Conservation (phyloP, 2,113 vertebrate genomes). For the Cyanoliseus patagonus region DNA sequence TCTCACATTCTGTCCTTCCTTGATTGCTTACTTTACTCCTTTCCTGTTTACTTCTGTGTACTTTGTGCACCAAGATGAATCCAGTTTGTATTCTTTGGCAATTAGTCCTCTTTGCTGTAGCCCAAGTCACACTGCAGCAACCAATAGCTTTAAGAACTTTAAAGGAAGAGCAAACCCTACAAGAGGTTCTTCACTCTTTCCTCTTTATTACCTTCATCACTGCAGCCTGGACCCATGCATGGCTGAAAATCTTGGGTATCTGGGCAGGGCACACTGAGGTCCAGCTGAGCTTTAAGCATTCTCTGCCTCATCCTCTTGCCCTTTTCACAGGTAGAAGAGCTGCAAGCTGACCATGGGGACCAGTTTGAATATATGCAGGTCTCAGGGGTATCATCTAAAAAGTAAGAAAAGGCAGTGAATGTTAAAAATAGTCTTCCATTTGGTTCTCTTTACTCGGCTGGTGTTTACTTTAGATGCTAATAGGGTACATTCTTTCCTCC, state of each 20-base stretch:
- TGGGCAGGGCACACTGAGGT: slow-evolving; percentile 94
- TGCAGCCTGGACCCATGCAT: slow-evolving; percentile 97
- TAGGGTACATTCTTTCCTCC: not conserved
- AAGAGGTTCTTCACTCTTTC: not conserved
- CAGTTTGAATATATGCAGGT: slow-evolving; percentile 99
- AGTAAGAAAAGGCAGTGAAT: not conserved
- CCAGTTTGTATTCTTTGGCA: not conserved
- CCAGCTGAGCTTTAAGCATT: slow-evolving; percentile 97
- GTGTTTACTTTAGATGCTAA: not conserved
- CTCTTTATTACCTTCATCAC: slow-evolving; percentile 88
- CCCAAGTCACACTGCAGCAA: not conserved
- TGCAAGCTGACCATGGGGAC: slow-evolving; percentile 98
- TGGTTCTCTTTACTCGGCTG: not conserved
- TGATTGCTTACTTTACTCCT: not conserved
- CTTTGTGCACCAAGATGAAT: not conserved
- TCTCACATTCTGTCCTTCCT: not conserved
- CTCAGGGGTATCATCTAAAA: slow-evolving; percentile 95
- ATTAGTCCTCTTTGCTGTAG: not conserved
- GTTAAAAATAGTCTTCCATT: not conserved
- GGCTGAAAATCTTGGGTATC: slow-evolving; percentile 98
- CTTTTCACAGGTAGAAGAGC: slow-evolving; percentile 97
- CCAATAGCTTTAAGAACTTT: not conserved
- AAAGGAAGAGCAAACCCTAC: not conserved
- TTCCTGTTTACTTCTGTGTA: not conserved
- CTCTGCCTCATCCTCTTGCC: slow-evolving; percentile 97